Evolutionary conservation across 2,797 vertebrate species (phyloP).

Genomic region (Neoniphon sammara): DNA sequence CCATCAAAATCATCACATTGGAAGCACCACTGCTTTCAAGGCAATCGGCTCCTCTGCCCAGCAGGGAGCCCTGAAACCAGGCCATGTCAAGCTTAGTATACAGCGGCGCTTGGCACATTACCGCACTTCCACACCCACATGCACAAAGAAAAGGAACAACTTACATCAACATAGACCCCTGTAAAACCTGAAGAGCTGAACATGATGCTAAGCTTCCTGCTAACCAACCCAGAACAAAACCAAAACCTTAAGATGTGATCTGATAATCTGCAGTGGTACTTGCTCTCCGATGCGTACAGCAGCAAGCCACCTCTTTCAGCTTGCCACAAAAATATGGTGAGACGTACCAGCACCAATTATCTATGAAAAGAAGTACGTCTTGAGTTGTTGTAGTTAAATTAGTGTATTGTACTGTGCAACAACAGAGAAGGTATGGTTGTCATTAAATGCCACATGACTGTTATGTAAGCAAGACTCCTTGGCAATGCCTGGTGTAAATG

Average conservation of each 20-base stretch:
- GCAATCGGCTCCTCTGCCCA: not conserved
- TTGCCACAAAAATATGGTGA: not conserved
- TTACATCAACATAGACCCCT: too few relatives aligned
- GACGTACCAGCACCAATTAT: not conserved
- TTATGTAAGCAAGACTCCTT: not conserved
- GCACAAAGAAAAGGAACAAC: too few relatives aligned
- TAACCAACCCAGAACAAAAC: not conserved
- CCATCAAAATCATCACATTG: not conserved
- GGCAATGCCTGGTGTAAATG: slow-evolving; percentile 31
- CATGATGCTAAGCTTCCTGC: not conserved
- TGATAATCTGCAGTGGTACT: not conserved
- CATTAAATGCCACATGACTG: slow-evolving; percentile 24
- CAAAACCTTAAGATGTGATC: not conserved
- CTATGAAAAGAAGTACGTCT: not conserved
- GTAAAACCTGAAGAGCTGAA: too few relatives aligned
- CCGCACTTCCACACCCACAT: not conserved
- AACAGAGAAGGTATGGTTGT: slow-evolving; percentile 5
- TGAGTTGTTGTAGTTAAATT: not conserved
- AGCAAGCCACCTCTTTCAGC: not conserved
- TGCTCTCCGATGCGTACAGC: not conserved
- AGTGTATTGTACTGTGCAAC: slow-evolving; percentile 1
- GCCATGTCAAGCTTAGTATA: not conserved
- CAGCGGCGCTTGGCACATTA: not conserved
- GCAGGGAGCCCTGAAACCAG: not conserved
- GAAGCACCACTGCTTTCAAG: not conserved